Evolutionary conservation across 2,113 vertebrate genomes (phyloP), one percentile per base, ranked within the genome.

Genomic region (Dipodomys stephensi): DNA sequence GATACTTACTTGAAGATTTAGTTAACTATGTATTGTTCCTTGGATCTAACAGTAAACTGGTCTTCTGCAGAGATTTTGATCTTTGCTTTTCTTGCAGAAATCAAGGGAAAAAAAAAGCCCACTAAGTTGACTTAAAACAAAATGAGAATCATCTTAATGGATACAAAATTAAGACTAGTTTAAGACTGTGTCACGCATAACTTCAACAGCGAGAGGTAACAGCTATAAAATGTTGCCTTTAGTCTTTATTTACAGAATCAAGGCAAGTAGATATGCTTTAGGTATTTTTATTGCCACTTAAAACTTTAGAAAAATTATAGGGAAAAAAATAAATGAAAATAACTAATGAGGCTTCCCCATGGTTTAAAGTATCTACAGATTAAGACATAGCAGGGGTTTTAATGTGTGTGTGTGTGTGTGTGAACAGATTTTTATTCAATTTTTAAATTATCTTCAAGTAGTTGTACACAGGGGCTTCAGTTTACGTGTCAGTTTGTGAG

Each of bases 241-340:
- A 46, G 9, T 73, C 18, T 72, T 93, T 93, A 67, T 92, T 46
- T 76, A 77, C 6, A 87, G 49, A 94, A 49, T 71, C 49, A 64
- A 87, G 72, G 23, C 30, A 69, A 80, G 82, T 91, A 62, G 7
- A 76, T 86, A 11, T 44, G 18, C 30, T 74, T 90, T 62, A 28
- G 79, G 6, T 71, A 53, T 89, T 93, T 11, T 71, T 87, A 79
- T 71, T 95, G 91, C 15, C 30, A 78, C n/a, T 87, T 95, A 83
- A 65, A 94, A 82, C 78, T 91, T 81, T 84, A 87, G 49, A 81
- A 72, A 90, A 88, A 35, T 89, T 46, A 20, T 67, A 60, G 35
- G 9, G 10, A 92, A 76, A 92, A 77, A 84, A 74, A 81, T 64
- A 68, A 53, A 46, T 81, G 19, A 91, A 64, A 94, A 79, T 65